Base-by-base conservation (phyloP, 2,797 vertebrate species). In the Helostoma temminkii region DNA sequence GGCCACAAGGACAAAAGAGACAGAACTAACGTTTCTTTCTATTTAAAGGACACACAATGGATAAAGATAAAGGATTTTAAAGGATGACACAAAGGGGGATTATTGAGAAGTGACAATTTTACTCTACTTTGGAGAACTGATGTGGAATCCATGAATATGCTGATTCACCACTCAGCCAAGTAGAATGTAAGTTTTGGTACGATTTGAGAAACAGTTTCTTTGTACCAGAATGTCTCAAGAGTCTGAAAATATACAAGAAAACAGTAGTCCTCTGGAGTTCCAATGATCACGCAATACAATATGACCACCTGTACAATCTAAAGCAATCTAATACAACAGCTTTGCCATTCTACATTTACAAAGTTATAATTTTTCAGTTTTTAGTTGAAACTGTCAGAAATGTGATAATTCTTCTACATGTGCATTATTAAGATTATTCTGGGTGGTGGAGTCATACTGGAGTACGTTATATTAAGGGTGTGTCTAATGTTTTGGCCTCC, bases 181-280 rank as follows among this genome's bases (percentile, higher is more conserved):
- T 37, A n/a, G 47, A 52, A 9, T 46, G 14, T 10, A 26, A 11
- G 15, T 37, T 30, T 53, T 2, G 6, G 8, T 28, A 42, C 3
- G 7, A 58, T 39, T 45, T 42, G 19, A 1, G 9, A 19, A 62
- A 39, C 19, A 2, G 6, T 21, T 18, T 25, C 48, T 24, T 66
- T 16, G 39, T 21, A 32, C 50, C 19, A 49, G 21, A 26, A 3
- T 37, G 19, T 24, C 21, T 66, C 34, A 47, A 25, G 12, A 39
- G 15, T 7, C 39, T 25, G 7, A 59, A 59, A 37, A 43, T 41
- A 54, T 41, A 39, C 7, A 46, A 1, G 30, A 26, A 19, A 30
- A 30, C 28, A 30, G 6, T 18, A 32, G 43, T 16, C 21, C 41
- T 37, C 63, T 59, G 46, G 24, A 43, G 64, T 71, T 60, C n/a